A percentile compares a stretch with the other conserved stretches of the same genome.
Evolutionary conservation across 2,888 invertebrate genomes (phyloP).

Genomic region (Trisateles emortualis): DNA sequence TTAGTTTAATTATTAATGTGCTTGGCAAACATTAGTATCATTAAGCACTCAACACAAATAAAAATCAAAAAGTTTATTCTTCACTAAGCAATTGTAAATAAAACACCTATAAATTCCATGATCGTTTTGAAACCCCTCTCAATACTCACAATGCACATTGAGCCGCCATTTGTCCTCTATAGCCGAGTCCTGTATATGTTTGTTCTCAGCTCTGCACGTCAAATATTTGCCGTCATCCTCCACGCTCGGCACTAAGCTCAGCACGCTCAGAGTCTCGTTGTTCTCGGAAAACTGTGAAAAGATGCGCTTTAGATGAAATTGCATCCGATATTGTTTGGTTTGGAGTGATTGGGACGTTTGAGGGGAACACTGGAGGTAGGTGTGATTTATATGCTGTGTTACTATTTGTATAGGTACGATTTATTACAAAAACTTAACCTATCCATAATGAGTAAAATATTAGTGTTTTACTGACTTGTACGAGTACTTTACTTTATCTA

Average conservation of each 20-base stretch:
- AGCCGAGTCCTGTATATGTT: slow-evolving; percentile 92
- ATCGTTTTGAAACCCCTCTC: slow-evolving; percentile 11
- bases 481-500: no score
- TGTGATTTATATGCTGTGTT: not conserved
- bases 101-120: slow-evolving; percentile 13
- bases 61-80: no score
- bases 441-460: no score
- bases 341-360: slow-evolving; percentile 29
- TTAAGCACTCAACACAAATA: not conserved
- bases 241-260: slow-evolving; percentile 93
- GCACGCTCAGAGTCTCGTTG: slow-evolving; percentile 94
- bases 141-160: slow-evolving; percentile 94
- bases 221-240: slow-evolving; percentile 96
- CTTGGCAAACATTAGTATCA: no score
- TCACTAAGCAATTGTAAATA: not conserved
- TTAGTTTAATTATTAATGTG: no score
- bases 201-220: slow-evolving; percentile 95
- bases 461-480: no score
- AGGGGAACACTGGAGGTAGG: not conserved
- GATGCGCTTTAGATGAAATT: slow-evolving; percentile 45
- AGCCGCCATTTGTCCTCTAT: slow-evolving; percentile 95
- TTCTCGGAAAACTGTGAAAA: slow-evolving; percentile 91
- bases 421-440: no score
- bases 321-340: slow-evolving; percentile 42
- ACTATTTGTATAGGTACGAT: no score